Evolutionary conservation across 1,140 invertebrate genomes (phyloP).

Genomic region (Drosophila leontia): DNA sequence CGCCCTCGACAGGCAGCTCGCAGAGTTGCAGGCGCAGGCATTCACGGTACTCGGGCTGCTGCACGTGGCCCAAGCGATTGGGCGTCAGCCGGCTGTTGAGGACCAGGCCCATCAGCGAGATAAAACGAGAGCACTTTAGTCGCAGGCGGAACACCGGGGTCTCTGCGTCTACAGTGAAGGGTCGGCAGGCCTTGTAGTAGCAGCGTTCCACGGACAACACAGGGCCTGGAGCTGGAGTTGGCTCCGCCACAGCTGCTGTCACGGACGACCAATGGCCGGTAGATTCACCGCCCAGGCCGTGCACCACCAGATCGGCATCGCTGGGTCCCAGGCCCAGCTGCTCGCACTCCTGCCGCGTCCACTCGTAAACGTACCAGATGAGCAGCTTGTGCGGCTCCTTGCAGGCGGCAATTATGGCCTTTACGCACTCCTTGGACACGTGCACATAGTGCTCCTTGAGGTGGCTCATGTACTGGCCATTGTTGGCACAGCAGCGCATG

Average conservation of each 20-base stretch:
- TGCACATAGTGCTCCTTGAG: slow-evolving; percentile 74
- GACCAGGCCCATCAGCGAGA: slow-evolving; percentile 70
- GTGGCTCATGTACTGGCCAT: slow-evolving; percentile 71
- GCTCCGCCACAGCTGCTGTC: not conserved
- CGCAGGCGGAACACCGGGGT: slow-evolving; percentile 56
- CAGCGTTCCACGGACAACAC: slow-evolving; percentile 68
- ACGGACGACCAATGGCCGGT: slow-evolving; percentile 22
- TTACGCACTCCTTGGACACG: slow-evolving; percentile 81
- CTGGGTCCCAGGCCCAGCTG: slow-evolving; percentile 56
- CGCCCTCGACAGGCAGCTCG: slow-evolving; percentile 41
- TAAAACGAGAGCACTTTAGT: slow-evolving; percentile 72
- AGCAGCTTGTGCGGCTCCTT: slow-evolving; percentile 75
- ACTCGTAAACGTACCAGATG: slow-evolving; percentile 80
- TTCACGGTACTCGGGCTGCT: slow-evolving; percentile 67
- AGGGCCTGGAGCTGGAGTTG: slow-evolving; percentile 8
- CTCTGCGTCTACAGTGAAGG: slow-evolving; percentile 70
- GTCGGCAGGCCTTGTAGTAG: slow-evolving; percentile 81
- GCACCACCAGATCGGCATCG: slow-evolving; percentile 48
- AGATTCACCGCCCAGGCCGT: slow-evolving; percentile 14
- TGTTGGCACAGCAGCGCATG: slow-evolving; percentile 77
- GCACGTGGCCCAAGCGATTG: slow-evolving; percentile 40
- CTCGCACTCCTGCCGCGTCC: slow-evolving; percentile 81
- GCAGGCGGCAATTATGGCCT: slow-evolving; percentile 74
- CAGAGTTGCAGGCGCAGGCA: slow-evolving; percentile 67
- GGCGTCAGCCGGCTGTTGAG: slow-evolving; percentile 77